Percentiles rank a stretch among this genome's conserved stretches.
These are phyloP conservation scores for Sminthurinus signatus DNA, from an alignment of 1,140 invertebrate species.

Conservation along the genomic window DNA sequence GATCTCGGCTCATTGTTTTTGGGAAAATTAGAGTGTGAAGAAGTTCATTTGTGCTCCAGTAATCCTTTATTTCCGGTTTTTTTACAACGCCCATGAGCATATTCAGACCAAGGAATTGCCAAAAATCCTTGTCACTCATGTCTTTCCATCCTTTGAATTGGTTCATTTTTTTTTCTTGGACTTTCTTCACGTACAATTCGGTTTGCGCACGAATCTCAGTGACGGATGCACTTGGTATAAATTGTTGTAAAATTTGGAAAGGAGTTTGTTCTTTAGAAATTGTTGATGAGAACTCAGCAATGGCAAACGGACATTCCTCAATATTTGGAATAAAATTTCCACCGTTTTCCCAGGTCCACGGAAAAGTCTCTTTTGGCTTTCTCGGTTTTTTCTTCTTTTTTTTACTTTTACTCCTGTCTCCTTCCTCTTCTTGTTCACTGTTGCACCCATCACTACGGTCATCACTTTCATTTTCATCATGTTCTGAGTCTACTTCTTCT, in stretches of 20 bases:
- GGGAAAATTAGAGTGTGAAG: conserved; percentile 15
- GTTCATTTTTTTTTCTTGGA: neutral
- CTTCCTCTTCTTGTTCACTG: too few species aligned
- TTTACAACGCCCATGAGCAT: conserved; percentile 10
- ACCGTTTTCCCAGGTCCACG: too few species aligned
- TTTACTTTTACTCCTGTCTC: too few species aligned
- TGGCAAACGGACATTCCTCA: too few species aligned
- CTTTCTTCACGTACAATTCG: neutral
- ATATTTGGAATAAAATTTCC: too few species aligned
- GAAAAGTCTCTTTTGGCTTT: too few species aligned
- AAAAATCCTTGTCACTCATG: conserved; percentile 1
- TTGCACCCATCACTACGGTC: too few species aligned
- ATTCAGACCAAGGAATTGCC: conserved; percentile 15
- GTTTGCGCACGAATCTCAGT: conserved; percentile 3
- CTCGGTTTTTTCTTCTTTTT: too few species aligned
- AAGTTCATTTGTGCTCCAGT: conserved; percentile 12
- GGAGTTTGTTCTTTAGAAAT: neutral
- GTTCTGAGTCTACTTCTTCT: too few species aligned
- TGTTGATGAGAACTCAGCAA: too few species aligned
- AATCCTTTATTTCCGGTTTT: conserved; percentile 11
- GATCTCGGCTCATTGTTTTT: conserved; percentile 7
- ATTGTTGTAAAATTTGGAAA: neutral
- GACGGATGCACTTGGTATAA: conserved; percentile 12
- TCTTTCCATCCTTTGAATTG: conserved; percentile 12
- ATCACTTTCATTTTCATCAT: too few species aligned